phyloP scores from a whole-genome alignment of 2,888 invertebrate species.

The Drosophila peninsularis region DNA sequence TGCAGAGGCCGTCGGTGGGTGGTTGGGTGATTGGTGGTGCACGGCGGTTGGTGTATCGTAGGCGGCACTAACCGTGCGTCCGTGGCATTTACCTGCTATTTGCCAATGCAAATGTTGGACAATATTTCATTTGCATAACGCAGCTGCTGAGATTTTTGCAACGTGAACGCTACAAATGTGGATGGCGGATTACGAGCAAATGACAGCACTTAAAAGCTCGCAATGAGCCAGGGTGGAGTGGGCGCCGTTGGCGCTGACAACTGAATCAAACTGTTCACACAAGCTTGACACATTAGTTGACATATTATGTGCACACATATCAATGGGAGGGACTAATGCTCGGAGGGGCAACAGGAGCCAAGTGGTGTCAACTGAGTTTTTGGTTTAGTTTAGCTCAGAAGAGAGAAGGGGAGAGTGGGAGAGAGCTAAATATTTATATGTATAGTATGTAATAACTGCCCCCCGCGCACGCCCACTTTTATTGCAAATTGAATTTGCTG shows the following conservation, averaged over 20 bases:
- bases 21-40: background rate
- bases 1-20: slow-evolving; percentile 3
- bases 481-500: slow-evolving; percentile 77
- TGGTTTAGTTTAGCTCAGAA: slow-evolving; percentile 1
- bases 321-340: background rate
- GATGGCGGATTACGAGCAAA: slow-evolving; percentile 23
- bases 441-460: background rate
- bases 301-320: slow-evolving; percentile 19
- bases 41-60: background rate
- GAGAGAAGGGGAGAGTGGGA: background rate
- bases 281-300: slow-evolving; percentile 22
- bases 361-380: slow-evolving; percentile 6
- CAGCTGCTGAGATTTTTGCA: slow-evolving; percentile 41
- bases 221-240: too few species aligned
- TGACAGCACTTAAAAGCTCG: slow-evolving; percentile 25
- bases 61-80: slow-evolving; percentile 9
- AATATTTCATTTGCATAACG: slow-evolving; percentile 68
- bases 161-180: slow-evolving; percentile 14
- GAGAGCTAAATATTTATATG: background rate
- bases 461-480: slow-evolving; percentile 44
- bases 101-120: slow-evolving; percentile 52
- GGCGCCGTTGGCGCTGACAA: slow-evolving; percentile 1
- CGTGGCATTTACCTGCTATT: slow-evolving; percentile 55
- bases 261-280: slow-evolving; percentile 5
- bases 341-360: background rate